phyloP scores from a whole-genome alignment of 2,797 vertebrate genomes.

The Gymnothorax reevesii region DNA sequence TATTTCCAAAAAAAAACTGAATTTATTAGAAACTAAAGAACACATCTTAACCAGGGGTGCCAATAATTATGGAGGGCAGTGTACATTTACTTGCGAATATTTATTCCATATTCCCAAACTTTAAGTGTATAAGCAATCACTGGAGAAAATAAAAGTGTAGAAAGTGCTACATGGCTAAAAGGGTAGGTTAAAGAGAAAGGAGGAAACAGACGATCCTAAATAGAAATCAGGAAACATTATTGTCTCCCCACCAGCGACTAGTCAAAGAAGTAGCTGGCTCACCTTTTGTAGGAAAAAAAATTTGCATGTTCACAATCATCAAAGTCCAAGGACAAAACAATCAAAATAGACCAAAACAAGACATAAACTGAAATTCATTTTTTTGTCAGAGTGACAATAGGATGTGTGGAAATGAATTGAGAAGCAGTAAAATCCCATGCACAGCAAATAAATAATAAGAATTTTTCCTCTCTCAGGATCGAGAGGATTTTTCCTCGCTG shows the following conservation, averaged over 20 bases:
- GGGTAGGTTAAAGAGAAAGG: background rate
- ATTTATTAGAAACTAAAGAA: no score
- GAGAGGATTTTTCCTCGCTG: background rate
- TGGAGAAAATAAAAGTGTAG: background rate
- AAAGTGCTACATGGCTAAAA: background rate
- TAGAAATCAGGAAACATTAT: background rate
- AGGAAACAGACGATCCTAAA: background rate
- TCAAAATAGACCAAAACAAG: background rate
- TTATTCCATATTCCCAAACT: background rate
- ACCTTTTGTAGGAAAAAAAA: background rate
- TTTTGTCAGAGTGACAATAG: background rate
- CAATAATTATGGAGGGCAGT: no score
- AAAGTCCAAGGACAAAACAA: background rate
- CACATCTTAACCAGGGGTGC: no score
- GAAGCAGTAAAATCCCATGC: background rate
- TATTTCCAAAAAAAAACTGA: no score
- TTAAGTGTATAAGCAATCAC: background rate
- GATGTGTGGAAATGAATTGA: background rate
- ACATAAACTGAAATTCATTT: background rate
- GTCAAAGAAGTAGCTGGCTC: background rate
- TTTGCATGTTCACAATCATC: background rate
- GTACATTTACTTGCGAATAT: background rate
- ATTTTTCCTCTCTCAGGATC: background rate
- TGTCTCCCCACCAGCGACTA: background rate
- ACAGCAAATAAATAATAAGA: background rate